Percentiles rank a stretch among this genome's conserved stretches.
These are phyloP conservation scores for Serrognathus titanus DNA, from an alignment of 2,888 invertebrate genomes.

Conservation along the genomic window DNA sequence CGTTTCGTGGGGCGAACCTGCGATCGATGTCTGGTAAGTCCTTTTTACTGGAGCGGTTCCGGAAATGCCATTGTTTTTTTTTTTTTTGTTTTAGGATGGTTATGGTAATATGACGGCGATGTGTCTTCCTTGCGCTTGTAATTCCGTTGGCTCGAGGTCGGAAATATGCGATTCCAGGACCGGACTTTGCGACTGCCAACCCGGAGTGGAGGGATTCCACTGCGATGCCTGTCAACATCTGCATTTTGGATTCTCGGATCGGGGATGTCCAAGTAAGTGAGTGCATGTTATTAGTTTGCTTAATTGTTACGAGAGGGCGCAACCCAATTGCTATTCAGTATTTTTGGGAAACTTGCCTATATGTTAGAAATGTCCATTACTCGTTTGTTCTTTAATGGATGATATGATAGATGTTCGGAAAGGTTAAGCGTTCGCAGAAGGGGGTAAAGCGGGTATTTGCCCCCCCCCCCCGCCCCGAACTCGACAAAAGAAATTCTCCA, in stretches of 20 bases:
- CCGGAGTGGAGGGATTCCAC: conserved; percentile 73
- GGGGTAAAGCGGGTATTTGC: too few relatives aligned
- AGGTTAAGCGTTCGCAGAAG: too few relatives aligned
- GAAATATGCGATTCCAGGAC: conserved; percentile 68
- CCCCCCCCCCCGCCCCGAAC: too few relatives aligned
- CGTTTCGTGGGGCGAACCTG: conserved; percentile 73
- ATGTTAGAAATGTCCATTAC: too few relatives aligned
- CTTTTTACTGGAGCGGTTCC: background rate
- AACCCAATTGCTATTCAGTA: too few relatives aligned
- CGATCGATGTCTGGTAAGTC: conserved; percentile 57
- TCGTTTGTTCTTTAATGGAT: too few relatives aligned
- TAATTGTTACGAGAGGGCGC: too few relatives aligned
- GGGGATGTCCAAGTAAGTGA: conserved; percentile 68
- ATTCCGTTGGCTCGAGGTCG: conserved; percentile 62
- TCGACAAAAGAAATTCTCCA: too few relatives aligned
- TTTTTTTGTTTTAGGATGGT: conserved; percentile 51
- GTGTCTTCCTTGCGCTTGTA: conserved; percentile 80
- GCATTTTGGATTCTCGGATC: conserved; percentile 64
- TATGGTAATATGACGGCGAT: conserved; percentile 73
- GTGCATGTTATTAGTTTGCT: background rate
- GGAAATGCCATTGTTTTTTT: conserved; percentile 1
- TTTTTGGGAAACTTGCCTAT: too few relatives aligned
- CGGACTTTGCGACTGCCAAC: conserved; percentile 78
- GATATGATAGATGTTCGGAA: too few relatives aligned
- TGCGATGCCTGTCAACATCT: conserved; percentile 71